These are phyloP conservation scores for Chrysocyon brachyurus DNA, from an alignment of 2,797 vertebrate species.

Conservation along the genomic window DNA sequence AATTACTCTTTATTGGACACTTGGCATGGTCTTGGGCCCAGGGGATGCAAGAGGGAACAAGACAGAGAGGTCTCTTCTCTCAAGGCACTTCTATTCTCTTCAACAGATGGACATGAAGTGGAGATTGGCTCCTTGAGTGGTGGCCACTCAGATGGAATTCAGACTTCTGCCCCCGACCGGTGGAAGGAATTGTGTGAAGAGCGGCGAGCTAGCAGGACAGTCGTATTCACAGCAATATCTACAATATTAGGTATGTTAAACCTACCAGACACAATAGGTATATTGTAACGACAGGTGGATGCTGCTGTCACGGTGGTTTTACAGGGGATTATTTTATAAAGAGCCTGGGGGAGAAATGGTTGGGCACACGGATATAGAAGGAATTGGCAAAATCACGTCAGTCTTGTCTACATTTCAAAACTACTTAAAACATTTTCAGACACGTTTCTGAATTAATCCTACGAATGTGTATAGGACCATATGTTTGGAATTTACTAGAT, in stretches of 20 bases:
- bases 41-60: not conserved
- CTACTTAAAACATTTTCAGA: not conserved
- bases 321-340: not conserved
- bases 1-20: not conserved
- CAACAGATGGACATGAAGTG: not conserved
- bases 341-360: not conserved
- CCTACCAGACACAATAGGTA: not conserved
- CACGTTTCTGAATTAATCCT: not conserved
- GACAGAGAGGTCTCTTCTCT: not conserved
- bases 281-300: not conserved
- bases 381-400: constrained; percentile 4
- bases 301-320: not conserved
- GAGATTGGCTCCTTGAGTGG: not conserved
- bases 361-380: not conserved
- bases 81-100: not conserved
- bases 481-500: not conserved
- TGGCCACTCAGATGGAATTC: not conserved
- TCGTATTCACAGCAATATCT: not conserved
- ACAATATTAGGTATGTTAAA: not conserved
- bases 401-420: constrained; percentile 1
- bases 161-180: not conserved
- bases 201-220: not conserved
- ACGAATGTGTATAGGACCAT: not conserved
- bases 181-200: not conserved
- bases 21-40: not conserved